Conservation (phyloP, 2,888 invertebrate genomes). For the Troides helena region DNA sequence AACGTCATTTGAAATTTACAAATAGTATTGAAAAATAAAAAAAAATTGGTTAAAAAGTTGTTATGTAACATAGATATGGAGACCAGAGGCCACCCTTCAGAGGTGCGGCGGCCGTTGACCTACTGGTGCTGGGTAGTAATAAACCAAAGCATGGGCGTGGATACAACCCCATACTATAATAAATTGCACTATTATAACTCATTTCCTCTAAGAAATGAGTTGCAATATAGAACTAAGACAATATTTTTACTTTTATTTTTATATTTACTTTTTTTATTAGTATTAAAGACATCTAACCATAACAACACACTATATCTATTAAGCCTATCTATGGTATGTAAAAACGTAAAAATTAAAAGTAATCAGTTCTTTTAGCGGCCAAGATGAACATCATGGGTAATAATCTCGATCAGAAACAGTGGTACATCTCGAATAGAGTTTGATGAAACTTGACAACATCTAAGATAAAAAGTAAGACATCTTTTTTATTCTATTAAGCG, state of each 20-base stretch:
- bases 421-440: no score
- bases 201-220: constrained; percentile 25
- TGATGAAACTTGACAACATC: no score
- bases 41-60: not conserved
- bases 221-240: not conserved
- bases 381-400: no score
- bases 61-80: not conserved
- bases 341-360: no score
- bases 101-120: constrained; percentile 66
- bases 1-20: no score
- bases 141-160: constrained; percentile 26
- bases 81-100: constrained; percentile 40
- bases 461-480: no score
- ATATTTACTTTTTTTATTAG: not conserved
- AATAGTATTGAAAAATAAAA: not conserved
- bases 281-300: not conserved
- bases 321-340: not conserved
- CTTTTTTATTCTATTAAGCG: no score
- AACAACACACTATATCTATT: not conserved
- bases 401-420: no score
- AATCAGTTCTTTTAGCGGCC: no score
- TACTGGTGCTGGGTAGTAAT: constrained; percentile 31
- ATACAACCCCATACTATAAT: constrained; percentile 24
- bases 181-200: constrained; percentile 17
- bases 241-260: not conserved